Conservation (phyloP, 2,797 vertebrate species). For the Australoheros facetus region DNA sequence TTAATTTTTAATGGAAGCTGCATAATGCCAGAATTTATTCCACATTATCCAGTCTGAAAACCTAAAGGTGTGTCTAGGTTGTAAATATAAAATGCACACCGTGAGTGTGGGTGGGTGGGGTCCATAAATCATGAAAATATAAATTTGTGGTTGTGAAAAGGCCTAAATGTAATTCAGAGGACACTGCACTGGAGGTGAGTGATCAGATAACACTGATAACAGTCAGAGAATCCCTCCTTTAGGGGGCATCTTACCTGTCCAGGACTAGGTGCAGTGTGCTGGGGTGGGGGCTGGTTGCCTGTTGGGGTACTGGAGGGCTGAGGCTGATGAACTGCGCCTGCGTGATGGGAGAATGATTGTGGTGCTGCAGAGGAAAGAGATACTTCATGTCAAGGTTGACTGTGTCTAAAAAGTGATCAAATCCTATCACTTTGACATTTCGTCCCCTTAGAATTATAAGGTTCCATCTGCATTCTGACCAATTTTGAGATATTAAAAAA, state of each 20-base stretch:
- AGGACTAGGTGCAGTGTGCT: slow-evolving; percentile 90
- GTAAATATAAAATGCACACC: neutral
- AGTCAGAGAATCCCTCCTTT: neutral
- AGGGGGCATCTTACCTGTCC: slow-evolving; percentile 83
- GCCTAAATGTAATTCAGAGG: too few species aligned
- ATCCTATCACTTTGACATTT: neutral
- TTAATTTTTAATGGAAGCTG: neutral
- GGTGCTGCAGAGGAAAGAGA: slow-evolving; percentile 72
- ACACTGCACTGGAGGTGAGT: neutral
- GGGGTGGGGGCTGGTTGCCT: slow-evolving; percentile 89
- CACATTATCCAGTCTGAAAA: neutral
- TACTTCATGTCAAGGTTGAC: neutral
- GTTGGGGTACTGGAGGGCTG: slow-evolving; percentile 93
- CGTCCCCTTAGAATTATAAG: too few species aligned
- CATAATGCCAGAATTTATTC: neutral
- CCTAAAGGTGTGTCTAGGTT: neutral
- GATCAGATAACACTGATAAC: neutral
- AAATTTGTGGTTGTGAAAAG: too few species aligned
- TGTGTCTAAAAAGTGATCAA: neutral
- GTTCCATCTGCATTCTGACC: too few species aligned
- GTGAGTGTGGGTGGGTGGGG: too few species aligned
- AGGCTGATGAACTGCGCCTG: slow-evolving; percentile 88
- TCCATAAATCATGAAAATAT: too few species aligned
- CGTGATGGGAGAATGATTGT: slow-evolving; percentile 90
- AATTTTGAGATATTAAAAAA: too few species aligned